Conservation (phyloP, 2,888 invertebrate genomes). For the Drosophila cyrtoloma region DNA sequence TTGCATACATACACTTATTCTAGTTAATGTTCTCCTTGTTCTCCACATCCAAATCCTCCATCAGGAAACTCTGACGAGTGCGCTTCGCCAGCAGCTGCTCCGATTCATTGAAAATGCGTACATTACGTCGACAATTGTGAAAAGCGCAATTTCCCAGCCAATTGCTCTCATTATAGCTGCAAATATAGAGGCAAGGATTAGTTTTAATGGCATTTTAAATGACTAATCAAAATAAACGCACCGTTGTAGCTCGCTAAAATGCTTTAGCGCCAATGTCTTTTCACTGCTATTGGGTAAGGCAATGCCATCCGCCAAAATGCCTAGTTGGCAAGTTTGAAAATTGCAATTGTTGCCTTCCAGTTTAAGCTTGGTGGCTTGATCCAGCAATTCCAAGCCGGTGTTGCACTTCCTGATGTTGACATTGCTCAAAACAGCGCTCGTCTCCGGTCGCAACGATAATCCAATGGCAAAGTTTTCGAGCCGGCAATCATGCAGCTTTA, state of each 20-base stretch:
- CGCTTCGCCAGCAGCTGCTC: constrained; percentile 57
- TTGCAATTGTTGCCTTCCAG: constrained; percentile 85
- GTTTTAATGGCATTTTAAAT: neutral
- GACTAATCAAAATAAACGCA: constrained; percentile 1
- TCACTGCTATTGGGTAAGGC: constrained; percentile 66
- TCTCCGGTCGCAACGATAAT: constrained; percentile 83
- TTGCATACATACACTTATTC: constrained; percentile 19
- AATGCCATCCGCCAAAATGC: constrained; percentile 86
- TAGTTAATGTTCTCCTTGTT: constrained; percentile 69
- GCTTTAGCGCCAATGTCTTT: constrained; percentile 39
- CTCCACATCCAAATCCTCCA: constrained; percentile 60
- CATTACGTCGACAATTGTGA: constrained; percentile 50
- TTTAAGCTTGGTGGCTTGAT: constrained; percentile 83
- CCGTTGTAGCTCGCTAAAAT: constrained; percentile 60
- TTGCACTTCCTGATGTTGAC: constrained; percentile 54
- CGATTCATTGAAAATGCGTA: constrained; percentile 54
- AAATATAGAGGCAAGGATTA: constrained; percentile 4
- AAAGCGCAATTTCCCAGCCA: constrained; percentile 61
- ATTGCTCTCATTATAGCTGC: constrained; percentile 57
- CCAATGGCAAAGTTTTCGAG: constrained; percentile 87
- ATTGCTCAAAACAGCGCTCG: constrained; percentile 39
- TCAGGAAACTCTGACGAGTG: constrained; percentile 45
- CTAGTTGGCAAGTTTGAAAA: constrained; percentile 85
- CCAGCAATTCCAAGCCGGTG: constrained; percentile 67
- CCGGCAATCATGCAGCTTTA: constrained; percentile 86